phyloP scores from a whole-genome alignment of 2,888 invertebrate species.

The Diarsia rubi region DNA sequence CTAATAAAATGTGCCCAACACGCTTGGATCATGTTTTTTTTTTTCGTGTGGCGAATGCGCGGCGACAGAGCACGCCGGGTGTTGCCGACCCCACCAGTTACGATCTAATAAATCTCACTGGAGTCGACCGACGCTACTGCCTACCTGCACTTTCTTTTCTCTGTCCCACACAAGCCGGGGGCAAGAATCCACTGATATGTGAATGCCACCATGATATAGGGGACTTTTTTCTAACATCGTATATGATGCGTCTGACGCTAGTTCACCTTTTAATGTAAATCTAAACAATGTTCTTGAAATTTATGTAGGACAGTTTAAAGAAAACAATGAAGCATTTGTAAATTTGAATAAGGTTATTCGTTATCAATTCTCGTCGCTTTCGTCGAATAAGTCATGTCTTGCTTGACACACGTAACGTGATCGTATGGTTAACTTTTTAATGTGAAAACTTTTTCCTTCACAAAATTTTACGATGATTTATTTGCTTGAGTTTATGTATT shows the following conservation, averaged over 20 bases:
- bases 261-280: conserved; percentile 49
- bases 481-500: conserved; percentile 38
- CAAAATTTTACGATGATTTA: conserved; percentile 44
- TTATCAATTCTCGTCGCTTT: conserved; percentile 63
- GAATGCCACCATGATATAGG: conserved; percentile 75
- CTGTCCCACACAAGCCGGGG: conserved; percentile 83
- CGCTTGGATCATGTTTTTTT: conserved; percentile 62
- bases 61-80: conserved; percentile 77
- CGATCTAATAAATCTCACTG: conserved; percentile 89
- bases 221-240: conserved; percentile 75
- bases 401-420: conserved; percentile 53
- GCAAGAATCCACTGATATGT: conserved; percentile 76
- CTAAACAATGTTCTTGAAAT: conserved; percentile 50
- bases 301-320: conserved; percentile 59
- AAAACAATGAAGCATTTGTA: conserved; percentile 62
- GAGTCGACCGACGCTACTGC: conserved; percentile 77
- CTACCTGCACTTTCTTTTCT: conserved; percentile 90
- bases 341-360: conserved; percentile 58
- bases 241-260: conserved; percentile 55
- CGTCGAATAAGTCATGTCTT: conserved; percentile 52
- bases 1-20: conserved; percentile 46
- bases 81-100: conserved; percentile 86
- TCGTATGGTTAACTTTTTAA: conserved; percentile 62
- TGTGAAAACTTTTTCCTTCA: conserved; percentile 52
- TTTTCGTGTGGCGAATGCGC: conserved; percentile 73